Evolutionary conservation across 2,797 vertebrate genomes (phyloP), one percentile per base, ranked within the genome.

Genomic region (Merluccius polli): DNA sequence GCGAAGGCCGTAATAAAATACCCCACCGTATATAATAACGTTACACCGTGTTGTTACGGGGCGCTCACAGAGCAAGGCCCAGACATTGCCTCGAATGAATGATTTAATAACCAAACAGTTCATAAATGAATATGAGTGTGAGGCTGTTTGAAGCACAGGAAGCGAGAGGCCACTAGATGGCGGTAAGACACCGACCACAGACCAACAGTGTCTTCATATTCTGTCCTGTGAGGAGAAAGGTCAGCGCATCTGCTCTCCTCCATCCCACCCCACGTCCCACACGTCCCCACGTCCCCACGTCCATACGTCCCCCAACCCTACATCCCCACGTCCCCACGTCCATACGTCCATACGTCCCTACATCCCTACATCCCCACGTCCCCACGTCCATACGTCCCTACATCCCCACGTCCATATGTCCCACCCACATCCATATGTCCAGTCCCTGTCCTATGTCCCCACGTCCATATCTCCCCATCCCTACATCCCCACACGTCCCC

Each of bases 151-250:
- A 21, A 18, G 6, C 12, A 31, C 3, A 70, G n/a, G 21, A 1
- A 32, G 24, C 35, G 81, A 21, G 11, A 3, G 0, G 2, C 48
- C 92, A 90, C 89, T 90, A 92, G 92, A 75, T 90, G 91, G 88
- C 91, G 81, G 33, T 77, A 88, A 83, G 75, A 76, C 30, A 79
- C 79, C 59, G 80, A 65, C 75, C 69, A 8, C 59, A 63, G 76
- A 78, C 74, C 41, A 63, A 81, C 87, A 78, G 79, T 79, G 82
- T 79, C 33, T 72, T 73, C 75, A 78, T 79, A 83, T 83, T 32
- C 72, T 86, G 84, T 80, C 87, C 78, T 83, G 92, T 81, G 89
- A 79, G 87, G 84, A 86, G 89, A 92, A 76, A 91, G 90, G 87
- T 93, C 86, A 89, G 73, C 80, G 73, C 79, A 86, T 88, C 84